These are phyloP conservation scores for Sphecodes monilicornis DNA, from an alignment of 2,888 invertebrate species.

Conservation along the genomic window DNA sequence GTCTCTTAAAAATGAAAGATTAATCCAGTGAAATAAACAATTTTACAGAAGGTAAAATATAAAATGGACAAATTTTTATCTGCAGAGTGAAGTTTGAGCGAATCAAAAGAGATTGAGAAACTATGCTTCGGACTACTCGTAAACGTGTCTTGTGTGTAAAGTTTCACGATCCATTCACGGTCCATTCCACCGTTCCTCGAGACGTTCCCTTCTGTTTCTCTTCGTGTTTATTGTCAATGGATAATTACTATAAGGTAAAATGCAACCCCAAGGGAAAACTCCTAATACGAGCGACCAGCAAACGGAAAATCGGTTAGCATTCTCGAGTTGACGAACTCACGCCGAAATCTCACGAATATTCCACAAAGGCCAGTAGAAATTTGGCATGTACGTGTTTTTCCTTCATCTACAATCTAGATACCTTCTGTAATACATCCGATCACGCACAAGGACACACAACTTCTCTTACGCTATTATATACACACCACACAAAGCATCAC, in stretches of 20 bases:
- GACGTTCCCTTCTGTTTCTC: background rate
- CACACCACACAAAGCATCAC: conserved; percentile 75
- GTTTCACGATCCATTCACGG: background rate
- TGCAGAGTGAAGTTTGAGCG: background rate
- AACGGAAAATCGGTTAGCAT: conserved; percentile 36
- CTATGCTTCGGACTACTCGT: background rate
- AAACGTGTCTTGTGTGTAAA: background rate
- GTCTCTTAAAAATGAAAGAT: background rate
- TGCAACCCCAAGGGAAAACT: background rate
- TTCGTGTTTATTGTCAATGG: conserved; percentile 48
- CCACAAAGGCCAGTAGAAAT: conserved; percentile 48
- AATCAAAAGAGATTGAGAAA: background rate
- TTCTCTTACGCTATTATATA: conserved; percentile 65
- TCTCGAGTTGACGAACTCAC: conserved; percentile 35
- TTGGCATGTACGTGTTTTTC: conserved; percentile 54
- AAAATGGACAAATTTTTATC: background rate
- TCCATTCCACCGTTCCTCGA: background rate
- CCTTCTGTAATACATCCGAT: conserved; percentile 55
- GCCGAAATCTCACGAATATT: conserved; percentile 49
- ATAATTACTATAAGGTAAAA: conserved; percentile 37
- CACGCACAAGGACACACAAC: conserved; percentile 57
- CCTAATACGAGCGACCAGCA: background rate
- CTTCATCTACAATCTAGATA: conserved; percentile 54
- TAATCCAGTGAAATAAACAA: background rate
- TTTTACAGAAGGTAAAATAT: background rate